These are phyloP conservation scores for Rhopilema esculentum DNA, from an alignment of 30 jellyfish, hydroid and myxozoan genomes.

Conservation along the genomic window DNA sequence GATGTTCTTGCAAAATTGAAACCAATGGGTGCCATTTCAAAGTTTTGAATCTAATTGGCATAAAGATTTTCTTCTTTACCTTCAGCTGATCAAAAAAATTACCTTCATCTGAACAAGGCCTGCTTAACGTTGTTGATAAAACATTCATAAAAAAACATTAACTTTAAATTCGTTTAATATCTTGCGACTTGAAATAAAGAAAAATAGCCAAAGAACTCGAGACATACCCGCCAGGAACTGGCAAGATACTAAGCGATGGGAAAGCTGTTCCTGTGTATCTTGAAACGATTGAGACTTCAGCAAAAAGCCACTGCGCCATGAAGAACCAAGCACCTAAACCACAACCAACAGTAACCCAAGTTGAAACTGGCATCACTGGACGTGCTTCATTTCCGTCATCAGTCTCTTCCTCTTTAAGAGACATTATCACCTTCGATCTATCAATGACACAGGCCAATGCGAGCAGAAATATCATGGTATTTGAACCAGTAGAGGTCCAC, in stretches of 20 bases:
- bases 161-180: no score
- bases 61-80: no score
- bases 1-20: no score
- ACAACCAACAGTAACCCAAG: slow-evolving; percentile 45
- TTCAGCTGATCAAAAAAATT: no score
- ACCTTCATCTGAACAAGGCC: no score
- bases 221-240: slow-evolving; percentile 74
- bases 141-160: no score
- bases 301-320: slow-evolving; percentile 70
- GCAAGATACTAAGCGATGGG: slow-evolving; percentile 34
- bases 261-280: slow-evolving; percentile 40
- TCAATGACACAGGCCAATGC: slow-evolving; percentile 31
- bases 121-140: no score
- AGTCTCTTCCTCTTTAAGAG: neutral
- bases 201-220: neutral
- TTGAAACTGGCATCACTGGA: neutral
- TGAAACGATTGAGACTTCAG: slow-evolving; percentile 67
- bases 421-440: slow-evolving; percentile 13
- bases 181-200: neutral
- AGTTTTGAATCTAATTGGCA: no score
- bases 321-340: slow-evolving; percentile 76
- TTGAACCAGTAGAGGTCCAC: slow-evolving; percentile 59
- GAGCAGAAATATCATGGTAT: slow-evolving; percentile 17
- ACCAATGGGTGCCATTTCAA: no score
- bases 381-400: neutral